Percentiles rank a stretch among this genome's conserved stretches.
phyloP scores from a whole-genome alignment of 2,888 invertebrate species.

The Gymnoscelis rufifasciata region DNA sequence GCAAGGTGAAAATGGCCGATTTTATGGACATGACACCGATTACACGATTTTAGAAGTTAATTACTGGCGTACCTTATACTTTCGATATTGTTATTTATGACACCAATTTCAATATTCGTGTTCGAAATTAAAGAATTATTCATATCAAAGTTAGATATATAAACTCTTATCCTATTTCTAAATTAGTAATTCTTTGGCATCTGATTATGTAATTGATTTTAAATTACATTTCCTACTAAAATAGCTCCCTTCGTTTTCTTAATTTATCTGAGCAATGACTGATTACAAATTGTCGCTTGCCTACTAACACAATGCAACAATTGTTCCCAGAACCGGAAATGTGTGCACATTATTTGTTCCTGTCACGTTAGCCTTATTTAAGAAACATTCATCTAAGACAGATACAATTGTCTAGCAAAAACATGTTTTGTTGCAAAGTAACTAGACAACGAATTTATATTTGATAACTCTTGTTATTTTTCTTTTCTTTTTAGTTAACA shows the following conservation, averaged over 20 bases:
- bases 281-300: slow-evolving; percentile 45
- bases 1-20: slow-evolving; percentile 14
- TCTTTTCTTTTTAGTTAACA: too few species aligned
- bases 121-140: neutral
- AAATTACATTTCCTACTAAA: too few species aligned
- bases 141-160: too few species aligned
- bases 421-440: slow-evolving; percentile 17
- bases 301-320: slow-evolving; percentile 46
- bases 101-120: slow-evolving; percentile 5
- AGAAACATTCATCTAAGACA: slow-evolving; percentile 29
- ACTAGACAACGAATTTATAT: neutral
- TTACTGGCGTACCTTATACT: slow-evolving; percentile 7
- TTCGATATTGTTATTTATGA: slow-evolving; percentile 11
- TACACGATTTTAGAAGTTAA: slow-evolving; percentile 13
- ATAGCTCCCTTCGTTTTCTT: slow-evolving; percentile 33
- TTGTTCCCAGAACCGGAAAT: slow-evolving; percentile 47
- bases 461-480: too few species aligned
- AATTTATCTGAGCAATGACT: slow-evolving; percentile 44
- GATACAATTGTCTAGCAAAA: slow-evolving; percentile 26
- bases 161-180: too few species aligned
- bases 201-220: too few species aligned
- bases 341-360: slow-evolving; percentile 38
- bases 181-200: too few species aligned
- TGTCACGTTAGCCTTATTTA: slow-evolving; percentile 39
- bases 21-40: slow-evolving; percentile 19